A percentile compares a stretch with the other conserved stretches of the same genome.
Conservation (phyloP, 2,113 vertebrate species). For the Odobenus rosmarus region DNA sequence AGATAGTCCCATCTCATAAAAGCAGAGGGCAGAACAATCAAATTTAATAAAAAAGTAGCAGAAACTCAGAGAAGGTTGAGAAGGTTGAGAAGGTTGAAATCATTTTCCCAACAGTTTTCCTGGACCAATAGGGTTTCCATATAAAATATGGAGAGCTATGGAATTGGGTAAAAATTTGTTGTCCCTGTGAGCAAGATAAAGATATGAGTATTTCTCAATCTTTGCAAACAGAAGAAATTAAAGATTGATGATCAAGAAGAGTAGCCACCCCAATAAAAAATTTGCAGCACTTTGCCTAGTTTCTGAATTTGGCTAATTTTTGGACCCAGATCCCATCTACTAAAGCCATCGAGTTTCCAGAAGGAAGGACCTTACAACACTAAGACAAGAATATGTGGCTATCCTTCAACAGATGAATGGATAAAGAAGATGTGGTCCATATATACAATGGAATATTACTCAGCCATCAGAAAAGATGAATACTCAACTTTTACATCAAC, state of each 20-base stretch:
- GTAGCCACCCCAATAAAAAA: background rate
- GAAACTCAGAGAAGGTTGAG: background rate
- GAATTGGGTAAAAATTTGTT: background rate
- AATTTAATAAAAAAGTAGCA: constrained; percentile 43
- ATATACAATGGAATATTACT: no score
- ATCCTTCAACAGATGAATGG: no score
- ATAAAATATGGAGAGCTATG: background rate
- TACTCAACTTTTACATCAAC: no score
- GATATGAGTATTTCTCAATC: background rate
- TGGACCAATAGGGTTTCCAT: background rate
- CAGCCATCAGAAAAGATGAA: no score
- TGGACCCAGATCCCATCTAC: background rate
- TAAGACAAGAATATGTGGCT: no score
- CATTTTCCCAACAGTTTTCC: background rate
- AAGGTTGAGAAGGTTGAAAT: background rate
- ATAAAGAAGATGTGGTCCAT: no score
- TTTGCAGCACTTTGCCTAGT: background rate
- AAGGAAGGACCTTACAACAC: background rate
- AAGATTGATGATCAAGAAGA: background rate
- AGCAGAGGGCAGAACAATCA: background rate
- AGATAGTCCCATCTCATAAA: background rate
- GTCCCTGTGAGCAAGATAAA: background rate
- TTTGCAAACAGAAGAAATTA: background rate
- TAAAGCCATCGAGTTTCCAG: background rate
- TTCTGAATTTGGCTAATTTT: background rate